Conservation (phyloP, 1,140 invertebrate genomes). For the Acromyrmex echinatior region DNA sequence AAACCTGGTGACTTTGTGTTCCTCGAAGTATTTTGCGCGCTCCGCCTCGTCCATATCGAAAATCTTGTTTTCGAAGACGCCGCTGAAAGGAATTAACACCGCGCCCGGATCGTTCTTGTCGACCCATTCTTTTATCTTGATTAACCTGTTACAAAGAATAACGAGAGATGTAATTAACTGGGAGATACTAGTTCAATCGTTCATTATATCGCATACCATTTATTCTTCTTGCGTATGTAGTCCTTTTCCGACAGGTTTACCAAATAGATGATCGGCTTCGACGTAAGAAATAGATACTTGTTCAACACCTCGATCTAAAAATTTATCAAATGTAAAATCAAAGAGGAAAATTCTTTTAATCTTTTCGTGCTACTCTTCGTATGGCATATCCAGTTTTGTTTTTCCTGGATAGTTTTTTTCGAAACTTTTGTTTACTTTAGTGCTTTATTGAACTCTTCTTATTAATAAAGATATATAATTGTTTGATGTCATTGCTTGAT, state of each 20-base stretch:
- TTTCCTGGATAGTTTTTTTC: no score
- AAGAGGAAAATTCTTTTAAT: neutral
- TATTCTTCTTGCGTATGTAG: constrained; percentile 99
- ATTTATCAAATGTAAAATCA: constrained; percentile 34
- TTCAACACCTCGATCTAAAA: constrained; percentile 98
- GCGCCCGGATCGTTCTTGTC: constrained; percentile 98
- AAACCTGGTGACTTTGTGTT: constrained; percentile 94
- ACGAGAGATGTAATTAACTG: neutral
- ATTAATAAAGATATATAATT: no score
- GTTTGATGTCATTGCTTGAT: no score
- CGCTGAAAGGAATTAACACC: constrained; percentile 97
- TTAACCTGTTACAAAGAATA: constrained; percentile 90
- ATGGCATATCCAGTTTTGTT: no score
- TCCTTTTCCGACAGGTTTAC: constrained; percentile 99
- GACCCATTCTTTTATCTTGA: constrained; percentile 99
- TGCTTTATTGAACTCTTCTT: no score
- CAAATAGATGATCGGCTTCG: constrained; percentile 99
- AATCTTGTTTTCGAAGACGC: constrained; percentile 95
- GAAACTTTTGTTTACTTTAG: no score
- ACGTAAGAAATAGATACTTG: constrained; percentile 98
- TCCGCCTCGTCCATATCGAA: constrained; percentile 95
- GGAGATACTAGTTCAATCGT: neutral
- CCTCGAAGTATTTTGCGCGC: constrained; percentile 92
- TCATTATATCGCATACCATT: constrained; percentile 90
- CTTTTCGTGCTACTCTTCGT: no score